Conservation (phyloP, 2,113 vertebrate genomes). For the Entelurus aequoreus region DNA sequence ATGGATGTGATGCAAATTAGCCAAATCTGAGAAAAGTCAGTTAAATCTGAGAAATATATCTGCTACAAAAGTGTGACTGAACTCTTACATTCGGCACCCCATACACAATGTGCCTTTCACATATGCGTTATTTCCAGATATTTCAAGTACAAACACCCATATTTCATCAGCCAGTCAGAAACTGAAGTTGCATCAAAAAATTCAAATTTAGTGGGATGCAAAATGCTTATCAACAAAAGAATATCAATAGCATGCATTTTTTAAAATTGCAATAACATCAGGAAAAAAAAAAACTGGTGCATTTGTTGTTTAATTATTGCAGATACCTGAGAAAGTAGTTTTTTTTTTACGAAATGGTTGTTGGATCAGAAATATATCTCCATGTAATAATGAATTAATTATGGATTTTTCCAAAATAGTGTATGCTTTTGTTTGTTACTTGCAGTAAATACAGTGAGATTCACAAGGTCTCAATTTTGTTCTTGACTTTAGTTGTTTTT, state of each 20-base stretch:
- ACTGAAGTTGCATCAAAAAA: constrained; percentile 3
- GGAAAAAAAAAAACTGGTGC: neutral
- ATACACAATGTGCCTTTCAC: neutral
- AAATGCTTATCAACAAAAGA: neutral
- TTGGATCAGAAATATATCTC: neutral
- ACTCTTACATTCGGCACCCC: too few relatives aligned
- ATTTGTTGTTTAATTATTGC: too few relatives aligned
- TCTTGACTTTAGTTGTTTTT: neutral
- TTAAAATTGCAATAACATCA: neutral
- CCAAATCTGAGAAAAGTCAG: too few relatives aligned
- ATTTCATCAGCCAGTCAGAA: constrained; percentile 25
- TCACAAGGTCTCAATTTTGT: neutral
- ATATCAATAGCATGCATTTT: neutral
- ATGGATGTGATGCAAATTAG: too few relatives aligned
- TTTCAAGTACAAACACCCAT: constrained; percentile 18
- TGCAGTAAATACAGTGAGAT: too few relatives aligned
- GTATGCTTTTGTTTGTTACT: neutral
- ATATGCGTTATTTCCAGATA: neutral
- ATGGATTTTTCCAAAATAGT: neutral
- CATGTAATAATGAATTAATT: neutral
- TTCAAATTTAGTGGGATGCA: neutral
- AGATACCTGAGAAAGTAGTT: too few relatives aligned
- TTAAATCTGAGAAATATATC: too few relatives aligned
- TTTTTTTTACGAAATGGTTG: too few relatives aligned
- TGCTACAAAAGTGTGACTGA: too few relatives aligned